Evolutionary conservation across 2,113 vertebrate species (phyloP), one percentile per base, ranked within the genome.

Genomic region (Oenanthe melanoleuca): DNA sequence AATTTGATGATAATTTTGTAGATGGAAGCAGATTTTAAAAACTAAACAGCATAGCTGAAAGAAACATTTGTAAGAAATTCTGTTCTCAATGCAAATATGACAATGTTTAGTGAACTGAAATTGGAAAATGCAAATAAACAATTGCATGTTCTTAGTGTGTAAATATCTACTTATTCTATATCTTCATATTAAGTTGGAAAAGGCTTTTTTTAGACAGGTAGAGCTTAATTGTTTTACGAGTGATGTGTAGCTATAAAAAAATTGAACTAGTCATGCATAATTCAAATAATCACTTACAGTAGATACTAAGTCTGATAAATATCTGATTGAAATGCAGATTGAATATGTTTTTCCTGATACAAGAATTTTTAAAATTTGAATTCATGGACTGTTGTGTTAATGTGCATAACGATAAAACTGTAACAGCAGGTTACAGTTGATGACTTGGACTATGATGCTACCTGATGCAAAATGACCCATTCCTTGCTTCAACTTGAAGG

Each of bases 261-360:
- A 96, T 94, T 96, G 67, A 96, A 84, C n/a, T 80, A 86, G 10
- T 53, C 34, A 87, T 96, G 87, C 71, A 97, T 97, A 97, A 97
- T 97, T 97, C 92, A 97, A 73, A 95, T 93, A 96, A 97, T 93
- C 97, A 73, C 77, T 97, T 96, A 94, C 55, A 96, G 85, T 94
- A 96, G 38, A 96, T 85, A 88, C 5, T 7, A 59, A 95, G 53
- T 79, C 74, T 93, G 80, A 94, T 89, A 71, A 95, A 94, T 96
- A 85, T 91, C 89, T 96, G 55, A 63, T 0, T 1, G 83, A 97
- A 95, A 56, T 59, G 18, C 55, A 56, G 52, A 95, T 88, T 92
- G 94, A 96, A 87, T 80, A 47, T 18, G 82, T 44, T 77, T 77
- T 31, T 24, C 66, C 65, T 61, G 26, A 86, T 64, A 71, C 47